Evolutionary conservation across 2,888 invertebrate species (phyloP), one percentile per base, ranked within the genome.

Genomic region (Buathra laborator): DNA sequence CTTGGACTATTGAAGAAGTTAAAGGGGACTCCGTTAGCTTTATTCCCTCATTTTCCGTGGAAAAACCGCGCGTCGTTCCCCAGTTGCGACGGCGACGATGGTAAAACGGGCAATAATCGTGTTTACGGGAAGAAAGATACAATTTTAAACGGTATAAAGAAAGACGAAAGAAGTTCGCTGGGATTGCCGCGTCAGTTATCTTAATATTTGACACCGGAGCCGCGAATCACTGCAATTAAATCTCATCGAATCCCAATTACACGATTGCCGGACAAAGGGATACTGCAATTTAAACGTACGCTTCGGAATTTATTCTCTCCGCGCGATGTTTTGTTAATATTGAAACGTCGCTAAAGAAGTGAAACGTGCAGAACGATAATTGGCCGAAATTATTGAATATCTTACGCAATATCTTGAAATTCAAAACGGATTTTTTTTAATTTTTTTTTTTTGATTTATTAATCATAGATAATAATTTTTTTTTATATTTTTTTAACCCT

Each of bases 1-100:
- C 91, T 86, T 90, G 89, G 91, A 93, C 91, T 93, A 92, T 92
- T 90, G 91, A 93, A 91, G 90, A 92, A 91, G 91, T 92, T 92
- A 92, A 92, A 92, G 92, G 91, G 90, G 90, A 92, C 90, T 91
- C 88, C 84, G 88, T 3, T 5, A 87, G 71, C 71, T 85, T 82
- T 67, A 82, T 79, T 85, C 85, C 59, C 32, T 76, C 79, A 66
- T 66, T 80, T 85, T 59, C 43, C 72, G 67, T 67, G 79, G 70
- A 62, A 80, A 79, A 82, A 75, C 59, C 66, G 76, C 46, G 48
- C 29, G 29, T 14, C 62, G 62, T 19, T n/a, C 71, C 48, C n/a
- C 59, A 9, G n/a, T 32, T 24, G 53, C 68, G 46, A 43, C 67
- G 59, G 66, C 59, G 82, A 75, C 67, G 51, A 71, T 72, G 82